Evolutionary conservation across 1,140 invertebrate species (phyloP).

Genomic region (Galleria mellonella): DNA sequence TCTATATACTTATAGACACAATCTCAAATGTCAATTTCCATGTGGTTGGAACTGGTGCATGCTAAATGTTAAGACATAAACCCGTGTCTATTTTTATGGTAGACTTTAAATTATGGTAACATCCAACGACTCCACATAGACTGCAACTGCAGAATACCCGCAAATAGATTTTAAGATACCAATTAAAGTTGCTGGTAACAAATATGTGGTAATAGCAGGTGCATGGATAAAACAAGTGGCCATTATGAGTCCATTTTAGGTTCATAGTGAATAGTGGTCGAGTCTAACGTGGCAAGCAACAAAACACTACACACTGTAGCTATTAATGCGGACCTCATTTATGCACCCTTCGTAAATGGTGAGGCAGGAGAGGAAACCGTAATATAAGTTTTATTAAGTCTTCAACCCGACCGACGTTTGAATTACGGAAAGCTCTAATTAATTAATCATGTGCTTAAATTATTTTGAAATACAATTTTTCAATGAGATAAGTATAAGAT

Average conservation of each 20-base stretch:
- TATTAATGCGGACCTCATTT: conserved; percentile 40
- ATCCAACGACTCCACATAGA: no score
- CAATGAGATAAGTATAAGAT: no score
- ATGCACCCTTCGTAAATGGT: conserved; percentile 66
- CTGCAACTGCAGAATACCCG: conserved; percentile 6
- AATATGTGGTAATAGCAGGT: conserved; percentile 53
- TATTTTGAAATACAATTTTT: no score
- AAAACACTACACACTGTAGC: conserved; percentile 41
- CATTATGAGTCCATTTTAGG: conserved; percentile 70
- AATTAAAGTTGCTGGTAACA: conserved; percentile 52
- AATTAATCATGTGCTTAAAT: no score
- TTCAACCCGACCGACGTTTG: neutral
- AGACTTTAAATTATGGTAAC: conserved; percentile 1
- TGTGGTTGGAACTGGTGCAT: conserved; percentile 14
- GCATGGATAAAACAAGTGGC: conserved; percentile 62
- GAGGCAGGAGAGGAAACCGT: conserved; percentile 29
- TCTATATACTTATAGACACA: conserved; percentile 5
- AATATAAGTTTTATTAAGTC: conserved; percentile 5
- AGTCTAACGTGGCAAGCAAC: conserved; percentile 35
- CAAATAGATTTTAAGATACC: conserved; percentile 27
- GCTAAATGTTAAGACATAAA: neutral
- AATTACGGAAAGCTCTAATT: no score
- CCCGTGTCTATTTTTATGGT: conserved; percentile 1
- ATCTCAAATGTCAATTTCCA: conserved; percentile 19
- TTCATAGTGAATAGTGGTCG: conserved; percentile 51